Percentiles rank a stretch among this genome's conserved stretches.
Evolutionary conservation across 37 sponge, comb jelly and placozoan species (phyloP).

Genomic region (Petrosia ficiformis): DNA sequence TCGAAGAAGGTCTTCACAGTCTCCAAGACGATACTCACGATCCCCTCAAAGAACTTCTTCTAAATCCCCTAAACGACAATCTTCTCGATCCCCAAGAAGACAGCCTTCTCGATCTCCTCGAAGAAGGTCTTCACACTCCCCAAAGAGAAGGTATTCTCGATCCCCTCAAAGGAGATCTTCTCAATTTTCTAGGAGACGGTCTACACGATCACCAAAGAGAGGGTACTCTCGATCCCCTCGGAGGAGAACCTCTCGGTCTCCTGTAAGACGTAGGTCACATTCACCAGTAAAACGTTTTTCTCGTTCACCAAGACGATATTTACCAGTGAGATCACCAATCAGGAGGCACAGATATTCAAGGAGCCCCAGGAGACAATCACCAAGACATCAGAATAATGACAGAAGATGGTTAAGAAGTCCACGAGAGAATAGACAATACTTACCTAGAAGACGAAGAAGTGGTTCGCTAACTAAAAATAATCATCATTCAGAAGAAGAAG

Average conservation of each 20-base stretch:
- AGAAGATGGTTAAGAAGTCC: conserved; percentile 1
- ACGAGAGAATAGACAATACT: conserved; percentile 11
- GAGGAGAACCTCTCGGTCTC: conserved; percentile 5
- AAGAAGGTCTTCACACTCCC: conserved; percentile 15
- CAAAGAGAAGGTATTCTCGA: conserved; percentile 11
- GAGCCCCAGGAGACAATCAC: conserved; percentile 1
- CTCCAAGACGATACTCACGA: conserved; percentile 14
- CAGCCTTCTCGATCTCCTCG: conserved; percentile 7
- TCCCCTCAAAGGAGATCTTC: conserved; percentile 11
- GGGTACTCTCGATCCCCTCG: conserved; percentile 3
- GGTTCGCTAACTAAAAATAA: not conserved
- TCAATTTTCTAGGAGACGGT: not conserved
- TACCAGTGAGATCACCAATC: not conserved
- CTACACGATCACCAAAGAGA: conserved; percentile 7
- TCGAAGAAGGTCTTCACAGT: conserved; percentile 1
- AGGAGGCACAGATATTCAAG: not conserved
- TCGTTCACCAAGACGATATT: not conserved
- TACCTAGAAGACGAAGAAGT: not conserved
- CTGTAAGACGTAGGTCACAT: conserved; percentile 9
- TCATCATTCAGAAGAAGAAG: conserved; percentile 52
- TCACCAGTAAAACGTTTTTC: not conserved
- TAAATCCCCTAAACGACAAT: not conserved
- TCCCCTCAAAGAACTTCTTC: not conserved
- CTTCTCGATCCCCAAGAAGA: conserved; percentile 11
- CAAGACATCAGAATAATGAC: not conserved